Evolutionary conservation across 2,888 invertebrate species (phyloP).

Genomic region (Pseudococcus longispinus): DNA sequence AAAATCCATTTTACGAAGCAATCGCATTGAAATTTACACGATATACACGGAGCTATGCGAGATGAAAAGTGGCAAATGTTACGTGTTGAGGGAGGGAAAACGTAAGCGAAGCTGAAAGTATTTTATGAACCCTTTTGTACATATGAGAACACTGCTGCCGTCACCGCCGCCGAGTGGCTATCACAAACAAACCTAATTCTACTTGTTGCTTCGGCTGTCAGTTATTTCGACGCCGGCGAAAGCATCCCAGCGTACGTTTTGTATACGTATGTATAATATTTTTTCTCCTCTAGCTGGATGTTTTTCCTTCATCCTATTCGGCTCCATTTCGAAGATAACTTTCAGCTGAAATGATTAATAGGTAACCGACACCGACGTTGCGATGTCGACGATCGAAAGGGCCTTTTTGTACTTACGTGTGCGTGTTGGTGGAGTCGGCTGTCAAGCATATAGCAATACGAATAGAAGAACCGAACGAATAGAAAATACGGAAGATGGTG

Average conservation of each 20-base stretch:
- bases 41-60: too few relatives aligned
- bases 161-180: slow-evolving; percentile 28
- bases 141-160: not conserved
- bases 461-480: not conserved
- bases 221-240: slow-evolving; percentile 30
- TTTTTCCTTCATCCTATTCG: slow-evolving; percentile 44
- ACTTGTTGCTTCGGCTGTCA: slow-evolving; percentile 46
- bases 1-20: not conserved
- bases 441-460: not conserved
- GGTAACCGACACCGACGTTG: not conserved
- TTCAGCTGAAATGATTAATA: slow-evolving; percentile 56
- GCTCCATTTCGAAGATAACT: slow-evolving; percentile 55
- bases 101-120: not conserved
- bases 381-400: slow-evolving; percentile 33
- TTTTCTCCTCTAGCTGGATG: not conserved
- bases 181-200: slow-evolving; percentile 43
- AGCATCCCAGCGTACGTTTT: not conserved
- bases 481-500: not conserved
- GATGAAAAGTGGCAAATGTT: too few relatives aligned
- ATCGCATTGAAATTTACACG: not conserved
- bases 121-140: not conserved
- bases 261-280: not conserved
- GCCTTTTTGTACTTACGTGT: not conserved
- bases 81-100: not conserved
- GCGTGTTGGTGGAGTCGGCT: not conserved